phyloP scores from a whole-genome alignment of 2,797 vertebrate species.

The Meda fulgida region DNA sequence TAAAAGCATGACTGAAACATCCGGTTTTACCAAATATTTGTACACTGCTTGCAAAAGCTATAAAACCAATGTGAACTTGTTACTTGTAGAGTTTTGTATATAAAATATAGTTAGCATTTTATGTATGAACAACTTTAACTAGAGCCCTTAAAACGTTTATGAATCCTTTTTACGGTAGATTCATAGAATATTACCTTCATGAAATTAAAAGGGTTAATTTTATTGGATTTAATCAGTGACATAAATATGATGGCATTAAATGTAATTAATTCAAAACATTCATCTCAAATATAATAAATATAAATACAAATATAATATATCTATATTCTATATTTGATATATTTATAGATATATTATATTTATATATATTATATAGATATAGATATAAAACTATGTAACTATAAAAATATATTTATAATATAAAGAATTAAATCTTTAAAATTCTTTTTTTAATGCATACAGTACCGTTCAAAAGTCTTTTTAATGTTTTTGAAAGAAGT shows the following conservation, averaged over 20 bases:
- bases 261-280: neutral
- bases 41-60: slow-evolving; percentile 33
- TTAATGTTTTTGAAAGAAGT: neutral
- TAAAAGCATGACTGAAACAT: slow-evolving; percentile 25
- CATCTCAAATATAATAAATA: too few species aligned
- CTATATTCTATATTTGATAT: too few species aligned
- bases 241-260: neutral
- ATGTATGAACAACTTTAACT: neutral
- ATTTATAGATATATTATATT: too few species aligned
- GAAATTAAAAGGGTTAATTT: neutral
- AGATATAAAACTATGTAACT: neutral
- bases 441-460: too few species aligned
- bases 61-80: neutral
- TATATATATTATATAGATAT: too few species aligned
- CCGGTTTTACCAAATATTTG: slow-evolving; percentile 39
- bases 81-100: neutral
- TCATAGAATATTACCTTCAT: neutral
- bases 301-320: too few species aligned
- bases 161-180: neutral
- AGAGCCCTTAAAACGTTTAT: neutral
- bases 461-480: too few species aligned
- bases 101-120: neutral
- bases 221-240: neutral
- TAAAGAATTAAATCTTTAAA: neutral
- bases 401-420: neutral